Base-by-base conservation (phyloP, 2,113 vertebrate species). In the Galeopterus variegatus region DNA sequence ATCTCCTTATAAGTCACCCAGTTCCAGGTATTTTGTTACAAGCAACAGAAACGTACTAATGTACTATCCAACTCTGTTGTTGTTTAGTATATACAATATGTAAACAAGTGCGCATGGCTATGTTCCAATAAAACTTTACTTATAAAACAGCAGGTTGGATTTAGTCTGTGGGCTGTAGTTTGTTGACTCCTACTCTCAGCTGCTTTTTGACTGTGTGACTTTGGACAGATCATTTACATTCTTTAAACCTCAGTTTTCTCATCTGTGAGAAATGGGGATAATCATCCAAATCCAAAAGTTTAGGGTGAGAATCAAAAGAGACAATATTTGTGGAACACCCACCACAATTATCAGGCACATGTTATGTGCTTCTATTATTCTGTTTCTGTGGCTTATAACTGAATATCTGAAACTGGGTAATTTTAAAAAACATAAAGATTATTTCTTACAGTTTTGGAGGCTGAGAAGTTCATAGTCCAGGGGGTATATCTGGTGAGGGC, bases 91-190 rank as follows among this genome's bases (percentile, higher is more conserved):
- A 86, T 31, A 73, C 45, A 92, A 48, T 54, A 87, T 33, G 8
- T 48, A 69, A 73, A 72, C 10, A 84, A 88, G 67, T 21, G 1
- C n/a, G 19, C 26, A 33, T 45, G 6, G 31, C 31, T 86, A 14
- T 62, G 17, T 41, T 89, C 33, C 80, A 67, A 36, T 76, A 77
- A 90, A 82, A 75, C n/a, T 92, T 26, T 56, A 77, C 90, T 90
- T 82, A 82, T 15, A 87, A 65, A 90, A 97, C 69, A 64, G 36
- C 33, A 76, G 50, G 4, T 5, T 89, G 45, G 31, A 84, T 76
- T 70, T 84, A 50, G 23, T 56, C 36, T 33, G 54, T 64, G 56
- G 28, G 8, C 48, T 83, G 31, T 52, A 65, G 52, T 91, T 69
- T 65, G 31, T 36, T 93, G 50, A 88, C 23, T 70, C 26, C n/a